A percentile compares a stretch with the other conserved stretches of the same genome.
These are phyloP conservation scores for Musca vetustissima DNA, from an alignment of 1,140 invertebrate species.

Conservation along the genomic window DNA sequence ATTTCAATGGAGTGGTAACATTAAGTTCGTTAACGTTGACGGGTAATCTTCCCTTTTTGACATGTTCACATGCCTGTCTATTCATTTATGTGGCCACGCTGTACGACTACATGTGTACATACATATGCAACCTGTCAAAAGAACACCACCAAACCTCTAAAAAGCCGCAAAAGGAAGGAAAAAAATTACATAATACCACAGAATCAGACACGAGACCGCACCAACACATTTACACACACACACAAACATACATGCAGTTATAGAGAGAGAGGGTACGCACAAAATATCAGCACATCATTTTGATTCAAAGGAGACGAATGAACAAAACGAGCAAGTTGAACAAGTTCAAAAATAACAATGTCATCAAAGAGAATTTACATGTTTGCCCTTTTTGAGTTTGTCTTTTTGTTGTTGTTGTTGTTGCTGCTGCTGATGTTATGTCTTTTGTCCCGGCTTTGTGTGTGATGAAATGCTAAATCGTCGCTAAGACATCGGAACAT, in stretches of 20 bases:
- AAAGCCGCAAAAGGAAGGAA: conserved; percentile 7
- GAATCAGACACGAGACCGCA: background rate
- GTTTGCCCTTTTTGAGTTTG: conserved; percentile 33
- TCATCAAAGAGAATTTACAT: conserved; percentile 55
- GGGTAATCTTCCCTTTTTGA: conserved; percentile 5
- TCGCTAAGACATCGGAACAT: conserved; percentile 37
- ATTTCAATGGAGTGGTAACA: too few relatives aligned
- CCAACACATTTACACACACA: background rate
- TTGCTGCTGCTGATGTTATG: too few relatives aligned
- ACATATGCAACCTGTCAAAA: conserved; percentile 12
- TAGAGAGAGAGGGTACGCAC: background rate
- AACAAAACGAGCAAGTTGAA: background rate
- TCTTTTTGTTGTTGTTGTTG: background rate
- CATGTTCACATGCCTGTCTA: conserved; percentile 17
- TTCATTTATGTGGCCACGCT: conserved; percentile 9
- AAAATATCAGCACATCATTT: background rate
- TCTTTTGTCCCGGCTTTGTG: background rate
- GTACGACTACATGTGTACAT: conserved; percentile 29
- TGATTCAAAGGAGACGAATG: conserved; percentile 1
- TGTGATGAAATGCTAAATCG: conserved; percentile 34
- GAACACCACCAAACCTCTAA: conserved; percentile 7
- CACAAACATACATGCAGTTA: background rate
- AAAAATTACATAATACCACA: background rate
- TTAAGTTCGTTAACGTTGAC: too few relatives aligned
- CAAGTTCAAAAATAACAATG: conserved; percentile 50